A percentile compares a stretch with the other conserved stretches of the same genome.
These are phyloP conservation scores for Macropodus opercularis DNA, from an alignment of 2,797 vertebrate species.

Conservation along the genomic window DNA sequence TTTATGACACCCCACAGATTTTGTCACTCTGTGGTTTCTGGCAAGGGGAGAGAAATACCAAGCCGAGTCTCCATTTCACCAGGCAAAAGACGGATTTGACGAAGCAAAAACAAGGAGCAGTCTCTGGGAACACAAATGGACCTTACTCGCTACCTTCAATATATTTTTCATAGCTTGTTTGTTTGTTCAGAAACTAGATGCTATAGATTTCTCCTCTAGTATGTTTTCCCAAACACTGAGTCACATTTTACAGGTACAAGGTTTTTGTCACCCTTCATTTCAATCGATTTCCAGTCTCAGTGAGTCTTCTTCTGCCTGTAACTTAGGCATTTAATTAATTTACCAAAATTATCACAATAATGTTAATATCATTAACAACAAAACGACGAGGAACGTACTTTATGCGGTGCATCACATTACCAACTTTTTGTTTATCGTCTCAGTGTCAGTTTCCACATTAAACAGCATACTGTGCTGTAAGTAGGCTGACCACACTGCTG, in stretches of 20 bases:
- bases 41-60: slow-evolving; percentile 85
- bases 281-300: no score
- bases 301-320: no score
- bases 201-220: background rate
- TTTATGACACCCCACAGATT: slow-evolving; percentile 90
- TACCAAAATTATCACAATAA: no score
- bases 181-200: slow-evolving; percentile 21
- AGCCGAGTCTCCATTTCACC: slow-evolving; percentile 85
- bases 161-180: slow-evolving; percentile 54
- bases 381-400: background rate
- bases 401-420: background rate
- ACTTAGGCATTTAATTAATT: no score
- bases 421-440: background rate
- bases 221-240: background rate
- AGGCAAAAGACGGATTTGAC: slow-evolving; percentile 71
- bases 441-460: background rate
- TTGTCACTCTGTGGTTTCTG: slow-evolving; percentile 94
- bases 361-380: background rate
- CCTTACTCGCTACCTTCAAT: slow-evolving; percentile 60
- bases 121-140: slow-evolving; percentile 60
- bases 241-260: background rate
- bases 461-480: background rate
- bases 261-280: background rate
- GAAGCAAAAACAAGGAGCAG: slow-evolving; percentile 51
- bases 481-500: background rate